Percentiles rank a stretch among this genome's conserved stretches.
These are phyloP conservation scores for Lepidochitona cinerea DNA, from an alignment of 2,888 invertebrate species.

Conservation along the genomic window DNA sequence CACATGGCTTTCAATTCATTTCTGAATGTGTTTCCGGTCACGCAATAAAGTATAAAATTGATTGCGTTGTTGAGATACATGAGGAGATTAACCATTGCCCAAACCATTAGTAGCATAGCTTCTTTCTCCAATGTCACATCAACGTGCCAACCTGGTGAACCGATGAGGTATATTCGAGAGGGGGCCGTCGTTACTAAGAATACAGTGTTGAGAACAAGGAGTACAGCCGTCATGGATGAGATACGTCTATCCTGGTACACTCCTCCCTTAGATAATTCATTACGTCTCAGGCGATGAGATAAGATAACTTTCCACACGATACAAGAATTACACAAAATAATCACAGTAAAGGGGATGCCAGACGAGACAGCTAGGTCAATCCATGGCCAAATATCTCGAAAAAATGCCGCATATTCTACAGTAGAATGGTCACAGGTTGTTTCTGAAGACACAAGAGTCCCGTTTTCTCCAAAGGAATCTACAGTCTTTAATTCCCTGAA, in stretches of 20 bases:
- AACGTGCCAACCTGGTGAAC: conserved; percentile 11
- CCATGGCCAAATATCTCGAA: conserved; percentile 21
- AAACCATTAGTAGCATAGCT: conserved; percentile 12
- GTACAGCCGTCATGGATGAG: conserved; percentile 30
- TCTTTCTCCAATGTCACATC: not conserved
- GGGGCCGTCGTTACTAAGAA: conserved; percentile 31
- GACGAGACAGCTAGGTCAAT: conserved; percentile 32
- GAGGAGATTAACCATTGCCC: conserved; percentile 26
- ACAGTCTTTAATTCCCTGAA: conserved; percentile 20
- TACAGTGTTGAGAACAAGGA: conserved; percentile 25
- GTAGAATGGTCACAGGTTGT: conserved; percentile 5
- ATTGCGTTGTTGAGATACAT: conserved; percentile 38
- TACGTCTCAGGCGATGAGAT: not conserved
- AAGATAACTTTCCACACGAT: conserved; percentile 28
- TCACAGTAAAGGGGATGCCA: conserved; percentile 24
- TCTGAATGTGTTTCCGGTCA: conserved; percentile 33
- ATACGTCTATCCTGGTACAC: not conserved
- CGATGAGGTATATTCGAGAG: conserved; percentile 22
- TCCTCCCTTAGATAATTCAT: not conserved
- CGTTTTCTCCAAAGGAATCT: not conserved
- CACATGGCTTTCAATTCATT: conserved; percentile 34
- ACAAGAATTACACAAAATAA: conserved; percentile 26
- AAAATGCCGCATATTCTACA: conserved; percentile 24
- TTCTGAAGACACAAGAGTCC: not conserved
- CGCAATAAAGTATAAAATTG: conserved; percentile 35